Base-by-base conservation (phyloP, 2,113 vertebrate genomes). In the Microtus pennsylvanicus region DNA sequence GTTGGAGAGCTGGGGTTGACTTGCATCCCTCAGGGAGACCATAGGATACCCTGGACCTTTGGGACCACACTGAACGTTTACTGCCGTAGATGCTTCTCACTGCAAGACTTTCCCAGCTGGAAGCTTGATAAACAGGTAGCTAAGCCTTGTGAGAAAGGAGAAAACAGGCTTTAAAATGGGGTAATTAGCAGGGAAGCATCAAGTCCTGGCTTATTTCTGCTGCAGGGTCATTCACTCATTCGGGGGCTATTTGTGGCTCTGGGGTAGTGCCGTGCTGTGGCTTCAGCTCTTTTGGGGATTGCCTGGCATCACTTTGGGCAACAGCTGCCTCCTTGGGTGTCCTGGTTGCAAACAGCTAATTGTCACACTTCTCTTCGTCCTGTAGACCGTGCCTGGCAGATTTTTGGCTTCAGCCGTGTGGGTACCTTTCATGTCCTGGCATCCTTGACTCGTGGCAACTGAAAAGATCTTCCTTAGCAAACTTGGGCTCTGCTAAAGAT, bases 401-500 rank as follows among this genome's bases (percentile, higher is more conserved):
- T 24, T 80, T 50, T 50, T 61, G 35, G 65, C 70, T 52, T 82
- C 63, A 55, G 33, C 75, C 19, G 11, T 45, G 86, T 91, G 91
- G 67, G 69, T 58, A 30, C 47, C 5, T 78, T n/a, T 87, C 69
- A 63, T 92, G 70, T 76, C 3, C 10, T 2, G 13, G 35, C 52
- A 30, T 69, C 70, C 74, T 5, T 1, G 74, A 87, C 5, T 35
- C 52, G 26, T 78, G 26, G 17, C 26, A 67, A 55, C 16, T 82
- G 85, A 69, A 92, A 61, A 77, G 77, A 55, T 67, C 67, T 95
- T 85, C 77, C 21, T 89, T 93, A 82, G 89, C 35, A 93, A 83
- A 94, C 35, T 38, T 38, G 11, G 77, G 72, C 47, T 83, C 35
- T n/a, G 55, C 38, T 80, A 78, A 87, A 96, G 78, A 61, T n/a